Base-by-base conservation (phyloP, 2,888 invertebrate species). In the Bellardia pandia region DNA sequence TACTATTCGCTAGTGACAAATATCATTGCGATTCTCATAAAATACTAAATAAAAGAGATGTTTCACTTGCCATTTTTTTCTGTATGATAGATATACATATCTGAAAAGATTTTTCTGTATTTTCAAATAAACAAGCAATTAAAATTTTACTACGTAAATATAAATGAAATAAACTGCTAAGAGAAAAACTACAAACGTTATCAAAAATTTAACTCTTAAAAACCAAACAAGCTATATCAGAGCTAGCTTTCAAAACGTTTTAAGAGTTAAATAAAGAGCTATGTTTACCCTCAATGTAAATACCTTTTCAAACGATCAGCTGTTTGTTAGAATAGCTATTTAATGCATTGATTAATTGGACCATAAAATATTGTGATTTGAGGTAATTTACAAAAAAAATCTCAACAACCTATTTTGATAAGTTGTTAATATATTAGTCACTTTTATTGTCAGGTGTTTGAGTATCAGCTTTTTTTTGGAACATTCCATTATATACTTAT, bases 81-180 rank as follows among this genome's bases (percentile, higher is more conserved):
- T 48, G 45, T 68, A 48, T 68, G 48, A 45, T 30, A 30, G 33
- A 68, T 33, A 60, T 13, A n/a, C n/a, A n/a, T n/a, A 60, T 60
- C 33, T 30, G 5, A 45, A 45, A 56, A 23, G 9, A 9, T 13
- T 45, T 45, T 45, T 45, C 13, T 45, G 11, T 23, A 23, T 56
- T 56, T 56, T 23, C 9, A 56, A 56, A 3, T 56, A 56, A 56
- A 30, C 51, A 51, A 51, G 0, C n/a, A 6, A n/a, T 5, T 51
- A n/a, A 51, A 14, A 14, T n/a, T 51, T 51, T 51, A 51, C 1
- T 9, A 45, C 9, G 14, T 14, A 51, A n/a, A n/a, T 4, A n/a
- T 13, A 23, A 56, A 56, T 11, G 1, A 56, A 23, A 23, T 23
- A 56, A 56, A 9, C 9, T 23, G 23, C 9, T 9, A 56, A 56